phyloP scores from a whole-genome alignment of 1,140 invertebrate genomes.

The Halesus radiatus region DNA sequence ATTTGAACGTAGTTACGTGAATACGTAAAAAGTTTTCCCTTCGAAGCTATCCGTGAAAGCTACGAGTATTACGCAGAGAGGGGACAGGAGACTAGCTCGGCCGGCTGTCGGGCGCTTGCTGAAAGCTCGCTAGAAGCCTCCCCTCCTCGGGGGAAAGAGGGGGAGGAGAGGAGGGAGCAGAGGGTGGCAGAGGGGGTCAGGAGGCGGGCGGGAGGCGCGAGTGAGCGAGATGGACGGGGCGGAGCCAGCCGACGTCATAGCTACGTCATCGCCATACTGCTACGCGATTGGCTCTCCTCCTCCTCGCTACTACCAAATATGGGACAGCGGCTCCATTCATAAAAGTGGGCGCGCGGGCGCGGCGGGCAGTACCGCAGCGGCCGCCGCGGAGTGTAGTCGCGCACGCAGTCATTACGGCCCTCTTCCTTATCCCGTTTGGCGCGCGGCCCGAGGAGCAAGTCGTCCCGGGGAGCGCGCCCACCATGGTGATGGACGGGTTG shows the following conservation, averaged over 20 bases:
- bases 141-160: background rate
- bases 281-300: slow-evolving; percentile 63
- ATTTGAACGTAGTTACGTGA: no score
- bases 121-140: background rate
- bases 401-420: slow-evolving; percentile 64
- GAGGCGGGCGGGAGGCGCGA: slow-evolving; percentile 52
- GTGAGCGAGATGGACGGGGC: slow-evolving; percentile 53
- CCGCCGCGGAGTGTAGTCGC: slow-evolving; percentile 61
- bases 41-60: no score
- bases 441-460: slow-evolving; percentile 71
- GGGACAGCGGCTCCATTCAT: slow-evolving; percentile 70
- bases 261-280: slow-evolving; percentile 65
- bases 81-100: background rate
- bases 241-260: slow-evolving; percentile 64
- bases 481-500: slow-evolving; percentile 55
- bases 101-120: slow-evolving; percentile 4
- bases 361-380: slow-evolving; percentile 68
- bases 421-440: slow-evolving; percentile 68
- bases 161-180: background rate
- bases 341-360: slow-evolving; percentile 68
- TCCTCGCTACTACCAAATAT: slow-evolving; percentile 70
- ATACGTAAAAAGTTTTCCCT: no score
- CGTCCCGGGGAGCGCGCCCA: slow-evolving; percentile 64
- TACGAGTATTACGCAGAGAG: background rate
- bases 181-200: slow-evolving; percentile 8